A percentile compares a stretch with the other conserved stretches of the same genome.
These are phyloP conservation scores for Hypocryptadius cinnamomeus DNA, from an alignment of 2,113 vertebrate genomes.

Conservation along the genomic window DNA sequence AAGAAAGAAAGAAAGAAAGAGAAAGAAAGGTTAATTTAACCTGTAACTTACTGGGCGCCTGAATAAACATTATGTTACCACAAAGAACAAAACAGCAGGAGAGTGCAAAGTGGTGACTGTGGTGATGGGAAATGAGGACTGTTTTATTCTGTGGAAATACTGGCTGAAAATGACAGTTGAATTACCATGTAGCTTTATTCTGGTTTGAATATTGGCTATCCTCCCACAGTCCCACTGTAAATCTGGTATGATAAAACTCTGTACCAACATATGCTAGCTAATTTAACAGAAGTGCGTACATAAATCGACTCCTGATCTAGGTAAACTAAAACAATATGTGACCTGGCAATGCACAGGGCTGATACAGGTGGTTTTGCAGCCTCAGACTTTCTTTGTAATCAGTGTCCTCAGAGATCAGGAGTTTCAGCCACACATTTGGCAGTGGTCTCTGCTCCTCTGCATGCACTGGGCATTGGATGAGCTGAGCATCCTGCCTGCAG, in stretches of 20 bases:
- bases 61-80: not conserved
- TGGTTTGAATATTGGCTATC: not conserved
- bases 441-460: not conserved
- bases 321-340: not conserved
- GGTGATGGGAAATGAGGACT: not conserved
- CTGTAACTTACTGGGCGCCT: not conserved
- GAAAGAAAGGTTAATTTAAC: not conserved
- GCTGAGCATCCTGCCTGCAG: not conserved
- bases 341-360: not conserved
- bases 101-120: not conserved
- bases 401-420: not conserved
- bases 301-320: not conserved
- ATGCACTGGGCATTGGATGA: not conserved
- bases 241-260: not conserved
- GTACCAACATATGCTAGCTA: not conserved
- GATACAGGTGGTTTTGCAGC: not conserved
- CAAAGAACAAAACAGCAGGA: not conserved
- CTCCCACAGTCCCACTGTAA: not conserved
- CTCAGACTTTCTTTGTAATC: not conserved
- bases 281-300: not conserved
- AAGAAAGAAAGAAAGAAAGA: not conserved
- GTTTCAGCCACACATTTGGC: not conserved
- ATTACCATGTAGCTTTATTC: not conserved
- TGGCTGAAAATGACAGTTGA: not conserved
- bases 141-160: not conserved